Conservation (phyloP, 2,113 vertebrate genomes). For the Fregetta grallaria region DNA sequence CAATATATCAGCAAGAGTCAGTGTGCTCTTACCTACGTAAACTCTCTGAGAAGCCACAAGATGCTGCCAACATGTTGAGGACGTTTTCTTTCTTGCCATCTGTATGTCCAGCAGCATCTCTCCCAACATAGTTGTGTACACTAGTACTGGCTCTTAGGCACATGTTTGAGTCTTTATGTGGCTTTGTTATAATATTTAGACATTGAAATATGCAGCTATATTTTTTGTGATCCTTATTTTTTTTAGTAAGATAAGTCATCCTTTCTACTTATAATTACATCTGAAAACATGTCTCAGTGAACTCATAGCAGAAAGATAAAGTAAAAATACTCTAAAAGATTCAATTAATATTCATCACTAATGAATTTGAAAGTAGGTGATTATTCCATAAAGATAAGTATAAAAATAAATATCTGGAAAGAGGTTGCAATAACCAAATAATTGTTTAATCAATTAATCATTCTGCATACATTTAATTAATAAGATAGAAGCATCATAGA, state of each 20-base stretch:
- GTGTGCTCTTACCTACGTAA: fast-evolving
- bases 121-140: background rate
- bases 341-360: background rate
- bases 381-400: conserved; percentile 1
- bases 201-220: background rate
- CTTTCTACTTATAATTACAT: background rate
- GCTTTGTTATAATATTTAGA: background rate
- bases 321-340: background rate
- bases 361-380: conserved; percentile 6
- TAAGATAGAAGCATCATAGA: background rate
- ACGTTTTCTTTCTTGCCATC: background rate
- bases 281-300: background rate
- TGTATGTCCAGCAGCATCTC: background rate
- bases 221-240: background rate
- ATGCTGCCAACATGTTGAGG: background rate
- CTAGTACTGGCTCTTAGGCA: background rate
- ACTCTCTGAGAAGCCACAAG: background rate
- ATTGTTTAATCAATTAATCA: conserved; percentile 54
- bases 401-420: background rate
- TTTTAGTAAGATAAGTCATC: background rate
- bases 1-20: background rate
- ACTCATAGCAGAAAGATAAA: background rate
- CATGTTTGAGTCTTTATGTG: background rate
- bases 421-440: conserved; percentile 11
- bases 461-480: conserved; percentile 36